Evolutionary conservation across 2,797 vertebrate species (phyloP).

Genomic region (Percopsis omiscomaycus): DNA sequence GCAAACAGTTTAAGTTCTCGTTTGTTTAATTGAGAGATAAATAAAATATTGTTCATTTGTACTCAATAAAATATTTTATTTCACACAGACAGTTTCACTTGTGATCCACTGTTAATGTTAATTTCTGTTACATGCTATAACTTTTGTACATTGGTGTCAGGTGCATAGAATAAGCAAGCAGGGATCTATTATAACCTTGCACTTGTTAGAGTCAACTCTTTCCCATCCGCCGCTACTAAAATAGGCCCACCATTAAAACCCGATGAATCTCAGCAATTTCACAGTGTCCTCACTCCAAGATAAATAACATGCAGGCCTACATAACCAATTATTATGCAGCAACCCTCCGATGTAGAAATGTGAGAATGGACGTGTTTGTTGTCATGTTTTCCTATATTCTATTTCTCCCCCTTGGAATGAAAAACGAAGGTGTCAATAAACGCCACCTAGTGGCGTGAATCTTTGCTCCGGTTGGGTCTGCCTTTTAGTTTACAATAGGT

Average conservation of each 20-base stretch:
- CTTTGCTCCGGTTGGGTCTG: neutral
- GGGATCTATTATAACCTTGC: slow-evolving; percentile 50
- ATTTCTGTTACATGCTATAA: neutral
- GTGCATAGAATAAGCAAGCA: slow-evolving; percentile 25
- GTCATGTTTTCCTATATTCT: slow-evolving; percentile 1
- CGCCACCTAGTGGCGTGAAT: slow-evolving; percentile 66
- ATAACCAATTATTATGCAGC: slow-evolving; percentile 1
- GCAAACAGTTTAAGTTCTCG: too few relatives aligned
- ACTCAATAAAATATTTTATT: too few relatives aligned
- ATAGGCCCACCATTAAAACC: slow-evolving; percentile 51
- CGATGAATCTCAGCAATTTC: slow-evolving; percentile 49
- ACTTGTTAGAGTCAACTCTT: slow-evolving; percentile 55
- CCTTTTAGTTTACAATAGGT: neutral
- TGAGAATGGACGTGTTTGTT: neutral
- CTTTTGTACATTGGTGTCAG: slow-evolving; percentile 19
- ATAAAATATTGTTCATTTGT: too few relatives aligned
- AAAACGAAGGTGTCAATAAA: slow-evolving; percentile 34
- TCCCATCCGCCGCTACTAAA: slow-evolving; percentile 54
- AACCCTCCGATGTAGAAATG: neutral
- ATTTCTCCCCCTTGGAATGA: slow-evolving; percentile 12
- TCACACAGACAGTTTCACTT: neutral
- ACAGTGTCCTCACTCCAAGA: slow-evolving; percentile 38
- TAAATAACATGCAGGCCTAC: slow-evolving; percentile 29
- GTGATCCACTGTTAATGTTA: neutral
- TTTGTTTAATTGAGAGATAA: too few relatives aligned